A percentile compares a stretch with the other conserved stretches of the same genome.
Evolutionary conservation across 2,888 invertebrate genomes (phyloP).

Genomic region (Dasysyrphus tricinctus): DNA sequence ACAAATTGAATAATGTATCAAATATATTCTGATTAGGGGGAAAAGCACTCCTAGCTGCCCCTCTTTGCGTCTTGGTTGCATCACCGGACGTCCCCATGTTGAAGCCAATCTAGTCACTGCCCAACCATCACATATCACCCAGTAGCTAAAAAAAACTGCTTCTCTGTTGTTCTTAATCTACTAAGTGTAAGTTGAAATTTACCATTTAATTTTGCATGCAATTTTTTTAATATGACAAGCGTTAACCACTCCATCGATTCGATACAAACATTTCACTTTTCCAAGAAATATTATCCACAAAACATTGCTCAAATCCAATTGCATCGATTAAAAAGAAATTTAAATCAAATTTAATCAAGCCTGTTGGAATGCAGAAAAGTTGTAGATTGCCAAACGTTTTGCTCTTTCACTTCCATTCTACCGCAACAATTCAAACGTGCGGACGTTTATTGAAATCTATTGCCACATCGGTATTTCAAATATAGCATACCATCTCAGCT

Average conservation of each 20-base stretch:
- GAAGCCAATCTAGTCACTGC: too few species aligned
- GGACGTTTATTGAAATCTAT: conserved; percentile 72
- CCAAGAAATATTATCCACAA: conserved; percentile 6
- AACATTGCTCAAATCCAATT: conserved; percentile 4
- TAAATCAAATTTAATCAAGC: conserved; percentile 61
- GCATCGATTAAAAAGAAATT: conserved; percentile 4
- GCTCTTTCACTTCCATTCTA: conserved; percentile 35
- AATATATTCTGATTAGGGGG: too few species aligned
- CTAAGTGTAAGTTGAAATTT: too few species aligned
- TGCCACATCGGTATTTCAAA: conserved; percentile 59
- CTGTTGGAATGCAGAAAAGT: conserved; percentile 32
- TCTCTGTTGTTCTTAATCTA: too few species aligned
- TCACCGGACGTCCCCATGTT: too few species aligned
- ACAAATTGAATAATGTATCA: too few species aligned
- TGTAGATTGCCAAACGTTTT: conserved; percentile 35
- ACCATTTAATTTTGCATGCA: too few species aligned
- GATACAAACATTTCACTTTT: background rate
- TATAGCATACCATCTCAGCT: conserved; percentile 29
- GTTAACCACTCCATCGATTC: background rate
- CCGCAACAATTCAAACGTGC: conserved; percentile 60
- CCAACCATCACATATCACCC: too few species aligned
- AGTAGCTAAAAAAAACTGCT: too few species aligned
- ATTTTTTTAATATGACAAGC: too few species aligned
- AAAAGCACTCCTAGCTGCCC: too few species aligned
- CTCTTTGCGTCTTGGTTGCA: too few species aligned